These are phyloP conservation scores for Taeniopygia guttata DNA, from an alignment of 2,797 vertebrate species.

Conservation along the genomic window DNA sequence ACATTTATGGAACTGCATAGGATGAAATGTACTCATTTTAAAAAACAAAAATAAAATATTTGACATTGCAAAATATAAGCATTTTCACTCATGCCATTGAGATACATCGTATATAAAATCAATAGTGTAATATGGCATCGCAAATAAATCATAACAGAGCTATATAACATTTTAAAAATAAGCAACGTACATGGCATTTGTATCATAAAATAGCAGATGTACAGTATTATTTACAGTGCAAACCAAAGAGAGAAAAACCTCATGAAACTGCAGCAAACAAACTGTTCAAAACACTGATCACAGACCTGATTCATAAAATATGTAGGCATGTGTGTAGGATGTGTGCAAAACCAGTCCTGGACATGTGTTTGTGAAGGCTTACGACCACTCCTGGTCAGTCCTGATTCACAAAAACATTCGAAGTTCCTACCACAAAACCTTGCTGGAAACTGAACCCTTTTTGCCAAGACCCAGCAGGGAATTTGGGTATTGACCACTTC, in stretches of 20 bases:
- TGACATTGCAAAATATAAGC: slow-evolving; percentile 63
- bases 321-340: background rate
- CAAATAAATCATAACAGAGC: slow-evolving; percentile 58
- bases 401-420: background rate
- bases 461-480: background rate
- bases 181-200: slow-evolving; percentile 61
- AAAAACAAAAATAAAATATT: slow-evolving; percentile 59
- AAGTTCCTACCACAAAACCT: background rate
- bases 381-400: background rate
- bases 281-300: slow-evolving; percentile 34
- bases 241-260: slow-evolving; percentile 58
- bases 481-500: background rate
- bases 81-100: slow-evolving; percentile 71
- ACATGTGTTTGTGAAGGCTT: background rate
- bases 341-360: background rate
- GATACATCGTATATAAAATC: slow-evolving; percentile 53
- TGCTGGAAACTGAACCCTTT: background rate
- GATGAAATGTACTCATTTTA: slow-evolving; percentile 43
- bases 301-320: slow-evolving; percentile 69
- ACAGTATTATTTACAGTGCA: slow-evolving; percentile 72
- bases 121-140: slow-evolving; percentile 44
- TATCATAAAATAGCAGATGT: slow-evolving; percentile 70
- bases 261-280: slow-evolving; percentile 58
- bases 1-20: slow-evolving; percentile 52
- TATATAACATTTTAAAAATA: slow-evolving; percentile 60